These are phyloP conservation scores for Bothrops jararaca DNA, from an alignment of 2,113 vertebrate genomes.

Conservation along the genomic window DNA sequence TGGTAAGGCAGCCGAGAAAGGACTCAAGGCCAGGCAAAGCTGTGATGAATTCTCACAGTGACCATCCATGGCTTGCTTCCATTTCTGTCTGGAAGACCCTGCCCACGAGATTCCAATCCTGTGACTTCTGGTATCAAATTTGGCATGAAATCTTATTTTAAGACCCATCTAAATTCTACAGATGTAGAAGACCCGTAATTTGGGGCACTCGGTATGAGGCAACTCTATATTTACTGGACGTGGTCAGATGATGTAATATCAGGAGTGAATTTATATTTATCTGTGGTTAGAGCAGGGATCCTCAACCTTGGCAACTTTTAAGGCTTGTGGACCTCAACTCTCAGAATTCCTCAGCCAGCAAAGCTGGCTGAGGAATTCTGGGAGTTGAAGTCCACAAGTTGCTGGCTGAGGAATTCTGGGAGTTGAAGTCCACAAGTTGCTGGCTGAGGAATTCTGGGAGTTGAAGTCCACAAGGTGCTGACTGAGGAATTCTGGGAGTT, in stretches of 20 bases:
- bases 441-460: too few species aligned
- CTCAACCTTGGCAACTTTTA: too few species aligned
- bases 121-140: background rate
- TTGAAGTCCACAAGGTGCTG: too few species aligned
- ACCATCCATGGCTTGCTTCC: background rate
- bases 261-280: background rate
- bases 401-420: too few species aligned
- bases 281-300: background rate
- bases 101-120: background rate
- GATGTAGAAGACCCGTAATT: too few species aligned
- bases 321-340: too few species aligned
- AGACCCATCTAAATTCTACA: background rate
- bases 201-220: background rate
- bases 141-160: background rate
- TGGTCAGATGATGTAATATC: too few species aligned
- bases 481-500: too few species aligned
- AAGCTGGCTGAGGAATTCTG: too few species aligned
- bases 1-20: background rate
- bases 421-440: too few species aligned
- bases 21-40: background rate
- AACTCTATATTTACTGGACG: background rate
- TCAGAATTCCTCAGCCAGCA: too few species aligned
- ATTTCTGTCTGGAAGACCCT: background rate
- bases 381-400: too few species aligned
- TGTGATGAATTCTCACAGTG: background rate